Evolutionary conservation across 2,113 vertebrate species (phyloP).

Genomic region (Junco hyemalis): DNA sequence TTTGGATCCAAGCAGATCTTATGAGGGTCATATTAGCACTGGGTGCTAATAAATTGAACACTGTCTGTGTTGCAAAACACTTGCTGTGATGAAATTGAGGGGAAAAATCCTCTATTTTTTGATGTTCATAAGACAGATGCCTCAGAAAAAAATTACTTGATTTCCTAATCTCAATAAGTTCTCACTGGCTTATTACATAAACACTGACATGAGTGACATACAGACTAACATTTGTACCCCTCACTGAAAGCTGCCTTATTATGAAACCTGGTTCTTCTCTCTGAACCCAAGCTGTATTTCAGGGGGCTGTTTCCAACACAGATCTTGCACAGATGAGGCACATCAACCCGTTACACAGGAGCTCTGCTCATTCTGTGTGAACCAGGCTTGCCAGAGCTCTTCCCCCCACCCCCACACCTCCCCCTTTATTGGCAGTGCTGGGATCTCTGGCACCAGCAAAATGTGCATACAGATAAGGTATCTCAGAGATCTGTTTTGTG

Average conservation of each 20-base stretch:
- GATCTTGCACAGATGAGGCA: background rate
- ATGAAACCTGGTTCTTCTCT: background rate
- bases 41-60: background rate
- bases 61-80: background rate
- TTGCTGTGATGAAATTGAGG: background rate
- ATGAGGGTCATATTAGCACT: background rate
- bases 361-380: background rate
- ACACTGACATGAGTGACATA: background rate
- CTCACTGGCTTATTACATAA: background rate
- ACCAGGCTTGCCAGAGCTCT: background rate
- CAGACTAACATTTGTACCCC: background rate
- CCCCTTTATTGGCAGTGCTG: background rate
- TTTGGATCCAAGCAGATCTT: background rate
- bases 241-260: background rate
- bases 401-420: accelerated
- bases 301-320: background rate
- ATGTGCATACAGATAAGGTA: background rate
- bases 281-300: background rate
- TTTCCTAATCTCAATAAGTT: background rate
- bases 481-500: background rate
- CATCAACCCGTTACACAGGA: background rate
- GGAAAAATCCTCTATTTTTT: background rate
- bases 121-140: background rate
- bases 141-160: background rate
- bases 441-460: background rate